Percentiles rank a stretch among this genome's conserved stretches.
Conservation (phyloP, 2,113 vertebrate species). For the Megaceryle maxima region DNA sequence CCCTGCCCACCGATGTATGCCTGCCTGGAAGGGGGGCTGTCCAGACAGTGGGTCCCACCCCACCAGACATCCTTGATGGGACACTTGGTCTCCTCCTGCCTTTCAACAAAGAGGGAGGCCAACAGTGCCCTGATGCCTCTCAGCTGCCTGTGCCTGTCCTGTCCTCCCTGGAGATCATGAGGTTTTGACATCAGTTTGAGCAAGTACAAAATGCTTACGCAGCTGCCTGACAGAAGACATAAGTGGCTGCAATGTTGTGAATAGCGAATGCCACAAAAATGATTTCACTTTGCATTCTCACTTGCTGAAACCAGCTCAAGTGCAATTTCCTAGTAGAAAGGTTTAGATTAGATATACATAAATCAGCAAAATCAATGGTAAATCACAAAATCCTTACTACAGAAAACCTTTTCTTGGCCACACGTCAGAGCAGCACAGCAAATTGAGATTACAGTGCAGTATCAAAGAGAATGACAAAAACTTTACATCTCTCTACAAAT, state of each 20-base stretch:
- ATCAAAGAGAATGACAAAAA: background rate
- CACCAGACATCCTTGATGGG: background rate
- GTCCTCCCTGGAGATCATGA: background rate
- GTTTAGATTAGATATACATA: background rate
- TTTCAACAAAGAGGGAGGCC: background rate
- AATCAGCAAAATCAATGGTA: background rate
- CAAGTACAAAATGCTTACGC: background rate
- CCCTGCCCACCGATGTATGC: fast-evolving
- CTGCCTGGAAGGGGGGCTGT: background rate
- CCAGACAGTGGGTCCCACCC: background rate
- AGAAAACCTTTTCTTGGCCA: background rate
- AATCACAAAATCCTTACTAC: background rate
- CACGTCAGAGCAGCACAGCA: background rate
- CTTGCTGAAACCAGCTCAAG: background rate
- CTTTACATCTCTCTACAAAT: background rate
- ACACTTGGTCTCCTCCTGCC: background rate
- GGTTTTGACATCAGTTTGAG: background rate
- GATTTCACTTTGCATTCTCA: background rate
- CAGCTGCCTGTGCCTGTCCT: background rate
- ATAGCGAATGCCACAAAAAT: background rate
- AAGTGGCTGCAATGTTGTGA: background rate
- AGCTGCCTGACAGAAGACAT: background rate
- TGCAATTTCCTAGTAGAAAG: background rate
- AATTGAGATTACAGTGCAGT: background rate
- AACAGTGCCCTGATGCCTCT: background rate